A percentile compares a stretch with the other conserved stretches of the same genome.
These are phyloP conservation scores for Candidula unifasciata DNA, from an alignment of 2,888 invertebrate genomes.

Conservation along the genomic window DNA sequence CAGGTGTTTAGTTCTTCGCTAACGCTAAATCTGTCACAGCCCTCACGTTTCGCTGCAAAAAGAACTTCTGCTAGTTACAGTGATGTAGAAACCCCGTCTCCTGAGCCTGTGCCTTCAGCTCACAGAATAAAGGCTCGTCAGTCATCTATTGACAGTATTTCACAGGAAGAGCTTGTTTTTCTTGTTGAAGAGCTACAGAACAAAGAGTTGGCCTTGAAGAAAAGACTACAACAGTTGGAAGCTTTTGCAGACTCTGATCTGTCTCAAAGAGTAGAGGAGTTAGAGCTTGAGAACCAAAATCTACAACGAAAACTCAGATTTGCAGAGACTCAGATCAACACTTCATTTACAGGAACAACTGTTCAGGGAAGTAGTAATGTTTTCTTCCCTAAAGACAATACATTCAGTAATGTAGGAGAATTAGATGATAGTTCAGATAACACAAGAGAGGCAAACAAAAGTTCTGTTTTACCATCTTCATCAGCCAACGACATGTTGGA, in stretches of 20 bases:
- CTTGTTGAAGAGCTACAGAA: slow-evolving; percentile 52
- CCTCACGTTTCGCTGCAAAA: slow-evolving; percentile 10
- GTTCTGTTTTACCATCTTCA: slow-evolving; percentile 10
- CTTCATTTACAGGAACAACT: not conserved
- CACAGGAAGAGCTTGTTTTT: slow-evolving; percentile 52
- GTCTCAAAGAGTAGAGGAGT: slow-evolving; percentile 53
- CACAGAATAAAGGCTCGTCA: slow-evolving; percentile 9
- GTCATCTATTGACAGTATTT: slow-evolving; percentile 41
- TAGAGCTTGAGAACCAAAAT: slow-evolving; percentile 55
- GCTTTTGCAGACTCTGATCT: slow-evolving; percentile 50
- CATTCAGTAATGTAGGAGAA: not conserved
- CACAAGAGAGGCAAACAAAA: slow-evolving; percentile 22
- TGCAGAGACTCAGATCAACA: slow-evolving; percentile 2
- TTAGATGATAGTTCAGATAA: slow-evolving; percentile 21
- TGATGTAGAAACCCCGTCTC: not conserved
- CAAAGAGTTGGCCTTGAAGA: slow-evolving; percentile 45
- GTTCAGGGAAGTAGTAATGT: not conserved
- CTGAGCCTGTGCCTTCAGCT: slow-evolving; percentile 23
- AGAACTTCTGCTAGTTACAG: not conserved
- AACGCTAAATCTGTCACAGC: slow-evolving; percentile 30
- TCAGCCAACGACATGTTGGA: slow-evolving; percentile 63
- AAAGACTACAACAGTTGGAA: slow-evolving; percentile 50
- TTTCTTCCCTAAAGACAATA: not conserved
- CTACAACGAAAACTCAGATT: slow-evolving; percentile 47
- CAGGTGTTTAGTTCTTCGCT: slow-evolving; percentile 35